Base-by-base conservation (phyloP, 2,797 vertebrate genomes). In the Graptemys geographica region DNA sequence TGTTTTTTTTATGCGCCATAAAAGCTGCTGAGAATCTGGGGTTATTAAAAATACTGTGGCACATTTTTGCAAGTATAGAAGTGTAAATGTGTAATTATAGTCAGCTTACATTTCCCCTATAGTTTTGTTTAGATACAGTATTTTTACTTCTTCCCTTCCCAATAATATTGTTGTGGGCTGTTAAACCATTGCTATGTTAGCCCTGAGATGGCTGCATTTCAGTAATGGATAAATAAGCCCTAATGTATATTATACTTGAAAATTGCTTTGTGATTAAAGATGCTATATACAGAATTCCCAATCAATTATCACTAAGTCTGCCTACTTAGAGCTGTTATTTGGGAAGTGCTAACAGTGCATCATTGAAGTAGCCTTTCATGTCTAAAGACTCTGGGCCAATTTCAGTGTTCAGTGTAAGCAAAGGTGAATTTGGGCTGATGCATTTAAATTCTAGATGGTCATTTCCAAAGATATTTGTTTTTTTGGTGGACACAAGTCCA, bases 101-200 rank as follows among this genome's bases (percentile, higher is more conserved):
- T 92, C 41, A 83, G 90, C 86, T 62, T 86, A 62, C 69, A 55
- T 52, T 19, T 69, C 31, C 92, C 18, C 56, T 33, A 5, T 16
- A 82, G 59, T 86, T 95, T 49, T 94, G 51, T 86, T 95, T 88
- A 89, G 81, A 93, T 47, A 94, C 51, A 23, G 74, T 86, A 89
- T 27, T 79, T 89, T 96, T 90, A 90, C 84, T 91, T 89, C 28
- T 6, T 33, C 93, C 86, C 93, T 93, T 80, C 10, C 86, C 79
- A 41, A 41, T 56, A 56, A 25, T 27, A 19, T 83, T 83, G 21
- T n/a, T 69, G 86, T 69, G 83, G 59, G 90, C 65, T 52, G 7
- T 1, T 89, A 89, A 82, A 53, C 23, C 88, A 69, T 76, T 6
- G 16, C 78, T 44, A 33, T 69, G 19, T 83, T 86, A 88, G 90